Percentiles rank a stretch among this genome's conserved stretches.
Evolutionary conservation across 2,797 vertebrate genomes (phyloP).

Genomic region (Cygnus olor): DNA sequence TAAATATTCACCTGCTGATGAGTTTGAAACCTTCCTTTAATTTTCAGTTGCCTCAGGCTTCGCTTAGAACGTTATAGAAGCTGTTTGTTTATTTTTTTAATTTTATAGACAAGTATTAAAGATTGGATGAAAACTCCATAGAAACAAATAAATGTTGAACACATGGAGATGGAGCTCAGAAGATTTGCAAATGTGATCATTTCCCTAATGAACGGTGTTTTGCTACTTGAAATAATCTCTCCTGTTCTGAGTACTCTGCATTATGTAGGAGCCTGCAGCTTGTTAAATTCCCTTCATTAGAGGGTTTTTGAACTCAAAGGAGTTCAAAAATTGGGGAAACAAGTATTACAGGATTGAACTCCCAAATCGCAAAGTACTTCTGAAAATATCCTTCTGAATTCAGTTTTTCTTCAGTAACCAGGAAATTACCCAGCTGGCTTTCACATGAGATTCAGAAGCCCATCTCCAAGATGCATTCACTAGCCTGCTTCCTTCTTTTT

Average conservation of each 20-base stretch:
- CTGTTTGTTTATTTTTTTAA: constrained; percentile 52
- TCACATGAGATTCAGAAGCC: neutral
- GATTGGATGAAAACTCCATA: constrained; percentile 88
- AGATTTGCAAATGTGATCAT: constrained; percentile 85
- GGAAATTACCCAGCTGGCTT: constrained; percentile 5
- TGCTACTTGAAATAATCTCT: constrained; percentile 59
- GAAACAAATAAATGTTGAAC: constrained; percentile 91
- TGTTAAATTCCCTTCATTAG: constrained; percentile 55
- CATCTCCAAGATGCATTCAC: neutral
- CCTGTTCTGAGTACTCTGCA: constrained; percentile 44
- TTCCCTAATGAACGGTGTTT: constrained; percentile 55
- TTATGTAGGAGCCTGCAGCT: constrained; percentile 41
- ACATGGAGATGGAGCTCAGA: constrained; percentile 89
- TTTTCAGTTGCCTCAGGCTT: neutral
- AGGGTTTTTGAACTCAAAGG: constrained; percentile 46
- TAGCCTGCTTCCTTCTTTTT: neutral
- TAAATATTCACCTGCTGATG: constrained; percentile 38
- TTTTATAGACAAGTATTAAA: constrained; percentile 83
- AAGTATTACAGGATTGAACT: constrained; percentile 42
- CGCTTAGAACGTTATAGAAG: constrained; percentile 22
- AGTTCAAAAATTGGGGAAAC: constrained; percentile 52
- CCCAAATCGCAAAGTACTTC: constrained; percentile 37
- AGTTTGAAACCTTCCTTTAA: constrained; percentile 26
- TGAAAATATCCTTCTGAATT: constrained; percentile 36
- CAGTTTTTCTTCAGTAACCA: neutral